Conservation (phyloP, 1,140 invertebrate species). For the Papilio dardanus region DNA sequence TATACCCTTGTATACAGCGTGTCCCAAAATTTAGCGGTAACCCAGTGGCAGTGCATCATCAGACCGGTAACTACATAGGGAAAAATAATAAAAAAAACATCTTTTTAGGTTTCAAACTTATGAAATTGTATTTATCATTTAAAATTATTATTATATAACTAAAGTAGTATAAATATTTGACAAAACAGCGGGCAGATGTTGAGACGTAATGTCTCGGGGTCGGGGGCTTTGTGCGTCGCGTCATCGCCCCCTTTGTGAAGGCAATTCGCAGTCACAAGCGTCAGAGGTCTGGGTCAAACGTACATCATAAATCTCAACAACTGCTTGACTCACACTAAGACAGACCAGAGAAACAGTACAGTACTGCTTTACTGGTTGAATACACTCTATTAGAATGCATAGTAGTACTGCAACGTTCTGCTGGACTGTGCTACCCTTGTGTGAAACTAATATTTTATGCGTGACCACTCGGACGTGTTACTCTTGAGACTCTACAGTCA, state of each 20-base stretch:
- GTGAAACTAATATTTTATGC: neutral
- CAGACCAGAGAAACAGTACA: neutral
- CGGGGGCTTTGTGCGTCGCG: constrained; percentile 52
- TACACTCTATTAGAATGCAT: neutral
- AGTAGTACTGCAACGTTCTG: neutral
- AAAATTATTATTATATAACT: neutral
- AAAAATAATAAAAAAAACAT: too few relatives aligned
- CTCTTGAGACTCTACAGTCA: neutral
- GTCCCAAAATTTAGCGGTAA: too few relatives aligned
- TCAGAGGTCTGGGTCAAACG: constrained; percentile 59
- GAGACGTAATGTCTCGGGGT: constrained; percentile 42
- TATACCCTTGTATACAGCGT: too few relatives aligned
- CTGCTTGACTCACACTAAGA: constrained; percentile 39
- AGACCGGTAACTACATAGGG: too few relatives aligned
- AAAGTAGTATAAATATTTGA: neutral
- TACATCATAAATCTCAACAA: constrained; percentile 53
- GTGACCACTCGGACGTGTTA: neutral
- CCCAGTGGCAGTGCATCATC: too few relatives aligned
- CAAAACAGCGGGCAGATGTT: constrained; percentile 26
- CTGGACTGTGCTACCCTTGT: neutral
- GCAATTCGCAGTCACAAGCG: constrained; percentile 58
- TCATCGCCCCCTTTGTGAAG: constrained; percentile 63
- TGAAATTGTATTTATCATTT: neutral
- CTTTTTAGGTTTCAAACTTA: too few relatives aligned
- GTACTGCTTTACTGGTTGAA: neutral